Evolutionary conservation across 2,888 invertebrate genomes (phyloP), one percentile per base, ranked within the genome.

Genomic region (Limulus polyphemus): DNA sequence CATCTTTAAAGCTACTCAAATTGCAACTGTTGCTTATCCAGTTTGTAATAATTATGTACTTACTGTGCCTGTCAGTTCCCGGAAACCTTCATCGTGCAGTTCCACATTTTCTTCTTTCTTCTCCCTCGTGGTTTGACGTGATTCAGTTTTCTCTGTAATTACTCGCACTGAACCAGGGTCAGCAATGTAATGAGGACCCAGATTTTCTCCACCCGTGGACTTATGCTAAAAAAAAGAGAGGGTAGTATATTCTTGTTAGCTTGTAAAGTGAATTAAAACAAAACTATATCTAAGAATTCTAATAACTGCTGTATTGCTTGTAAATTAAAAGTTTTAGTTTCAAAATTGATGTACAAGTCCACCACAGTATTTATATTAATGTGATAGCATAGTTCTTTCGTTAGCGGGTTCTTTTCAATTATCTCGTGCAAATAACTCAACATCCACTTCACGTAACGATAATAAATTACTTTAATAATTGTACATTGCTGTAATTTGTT

Each of bases 121-220:
- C 49, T 70, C 70, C 16, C 67, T 63, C 46, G 63, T 66, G 3
- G 63, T 65, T 57, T 68, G 65, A 46, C 65, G 64, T 50, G 67
- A 68, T 51, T 69, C 69, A 5, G 67, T 68, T 62, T 70, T 70
- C 58, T 70, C 70, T 55, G 64, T 64, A 49, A 70, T 59, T 49
- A 70, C 68, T 59, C 64, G 63, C 14, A 67, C 65, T 11, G 64
- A 65, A 1, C 66, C 68, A 0, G 68, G 67, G 0, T 66, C 64
- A 47, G 63, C 48, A 12, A 59, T 57, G 60, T 65, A 65, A 3
- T 64, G 63, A 2, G 57, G 55, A 11, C 60, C 65, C 0, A 65
- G 67, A 3, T 63, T 49, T 11, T 62, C 65, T 14, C 62, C 65
- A 2, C 62, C 65, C 4, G 62, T 65, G 3, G 60, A 60, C 57